Evolutionary conservation across 2,888 invertebrate genomes (phyloP).

Genomic region (Bombylius major): DNA sequence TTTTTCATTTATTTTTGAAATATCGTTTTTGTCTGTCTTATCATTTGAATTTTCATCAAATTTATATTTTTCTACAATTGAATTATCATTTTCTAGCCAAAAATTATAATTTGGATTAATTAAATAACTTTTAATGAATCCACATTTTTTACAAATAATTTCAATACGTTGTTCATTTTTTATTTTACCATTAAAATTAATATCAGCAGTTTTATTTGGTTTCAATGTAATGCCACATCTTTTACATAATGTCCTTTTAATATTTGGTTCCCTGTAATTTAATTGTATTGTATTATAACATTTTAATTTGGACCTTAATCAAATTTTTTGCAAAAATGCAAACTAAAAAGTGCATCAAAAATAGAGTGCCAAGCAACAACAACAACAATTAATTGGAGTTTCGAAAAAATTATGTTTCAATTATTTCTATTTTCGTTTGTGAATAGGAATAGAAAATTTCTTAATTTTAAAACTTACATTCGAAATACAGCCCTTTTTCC

Average conservation of each 20-base stretch:
- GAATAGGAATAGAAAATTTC: background rate
- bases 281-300: background rate
- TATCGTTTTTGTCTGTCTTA: too few species aligned
- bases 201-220: conserved; percentile 26
- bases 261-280: conserved; percentile 26
- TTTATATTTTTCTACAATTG: conserved; percentile 19
- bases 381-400: too few species aligned
- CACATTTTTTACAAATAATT: conserved; percentile 26
- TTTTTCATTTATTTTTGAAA: too few species aligned
- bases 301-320: background rate
- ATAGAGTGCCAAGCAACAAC: too few species aligned
- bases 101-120: conserved; percentile 24
- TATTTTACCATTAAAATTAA: conserved; percentile 11
- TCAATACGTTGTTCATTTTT: conserved; percentile 10
- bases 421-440: too few species aligned
- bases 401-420: too few species aligned
- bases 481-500: conserved; percentile 29
- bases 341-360: too few species aligned
- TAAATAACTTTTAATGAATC: conserved; percentile 21
- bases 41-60: background rate
- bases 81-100: conserved; percentile 30
- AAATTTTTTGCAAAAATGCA: too few species aligned
- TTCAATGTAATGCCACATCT: conserved; percentile 27
- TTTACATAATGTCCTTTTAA: conserved; percentile 32
- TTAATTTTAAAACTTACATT: conserved; percentile 23